Base-by-base conservation (phyloP, 2,797 vertebrate species). In the Periophthalmus magnuspinnatus region DNA sequence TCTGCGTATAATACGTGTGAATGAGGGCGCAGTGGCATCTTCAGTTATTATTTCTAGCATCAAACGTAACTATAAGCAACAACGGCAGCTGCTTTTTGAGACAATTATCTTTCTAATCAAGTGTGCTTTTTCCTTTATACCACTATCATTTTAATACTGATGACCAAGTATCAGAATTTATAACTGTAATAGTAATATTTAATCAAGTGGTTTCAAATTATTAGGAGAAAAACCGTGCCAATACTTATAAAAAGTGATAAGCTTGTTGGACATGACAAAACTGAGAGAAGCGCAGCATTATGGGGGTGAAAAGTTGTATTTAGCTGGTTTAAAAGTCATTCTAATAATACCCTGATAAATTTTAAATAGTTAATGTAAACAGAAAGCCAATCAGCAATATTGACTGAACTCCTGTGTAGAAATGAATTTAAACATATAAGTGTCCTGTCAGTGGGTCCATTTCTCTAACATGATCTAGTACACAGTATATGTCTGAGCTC, bases 401-500 rank as follows among this genome's bases (percentile, higher is more conserved):
- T 21, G 2, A 21, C 19, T 52, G 21, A 2, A 9, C 8, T 52
- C 6, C 50, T 52, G 50, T 50, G 17, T n/a, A n/a, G 6, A 52
- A 52, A 19, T 50, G 19, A 19, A 21, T 52, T 19, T 52, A 21
- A 19, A 5, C 34, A 38, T 41, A 13, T 36, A 60, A 38, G 62
- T 64, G 41, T 32, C 41, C 21, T 9, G 24, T 32, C 62, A 47
- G 21, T 28, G 2, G 14, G 21, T 69, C n/a, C n/a, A n/a, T n/a
- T n/a, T n/a, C n/a, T n/a, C n/a, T n/a, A 74, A 82, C 72, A 83
- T 84, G 85, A 84, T 85, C 82, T 85, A 75, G 79, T 77, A 59
- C 16, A 60, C 24, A 16, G 65, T 76, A 77, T 83, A 45, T 45
- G 41, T 45, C 13, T 45, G 72, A 69, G 77, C 70, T 84, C 84